A percentile compares a stretch with the other conserved stretches of the same genome.
Evolutionary conservation across 2,113 vertebrate genomes (phyloP).

Genomic region (Malurus melanocephalus): DNA sequence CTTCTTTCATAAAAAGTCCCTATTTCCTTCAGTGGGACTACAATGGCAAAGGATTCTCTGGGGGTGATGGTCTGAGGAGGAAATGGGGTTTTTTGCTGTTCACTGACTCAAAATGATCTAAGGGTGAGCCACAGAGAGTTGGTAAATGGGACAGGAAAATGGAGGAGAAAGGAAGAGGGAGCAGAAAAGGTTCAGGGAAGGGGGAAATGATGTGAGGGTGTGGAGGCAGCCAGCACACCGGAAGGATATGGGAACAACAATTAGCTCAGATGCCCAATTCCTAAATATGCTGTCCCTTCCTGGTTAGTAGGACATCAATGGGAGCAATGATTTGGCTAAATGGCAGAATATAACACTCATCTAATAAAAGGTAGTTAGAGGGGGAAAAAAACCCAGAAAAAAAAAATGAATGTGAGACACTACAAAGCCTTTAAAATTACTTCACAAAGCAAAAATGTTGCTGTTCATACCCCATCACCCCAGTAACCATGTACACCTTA

Average conservation of each 20-base stretch:
- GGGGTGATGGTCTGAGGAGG: fast-evolving
- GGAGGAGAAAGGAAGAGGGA: not conserved
- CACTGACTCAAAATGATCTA: not conserved
- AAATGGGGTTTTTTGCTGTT: not conserved
- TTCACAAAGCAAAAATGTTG: not conserved
- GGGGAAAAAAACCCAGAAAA: fast-evolving
- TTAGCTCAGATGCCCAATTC: not conserved
- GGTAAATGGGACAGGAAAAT: not conserved
- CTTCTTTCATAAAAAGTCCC: not conserved
- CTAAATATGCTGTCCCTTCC: not conserved
- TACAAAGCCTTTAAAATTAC: not conserved
- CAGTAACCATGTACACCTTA: not conserved
- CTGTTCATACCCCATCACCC: not conserved
- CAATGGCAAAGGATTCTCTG: not conserved
- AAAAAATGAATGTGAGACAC: not conserved
- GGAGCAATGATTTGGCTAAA: not conserved
- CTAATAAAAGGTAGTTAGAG: not conserved
- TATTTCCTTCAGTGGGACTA: not conserved
- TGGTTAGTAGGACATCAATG: not conserved
- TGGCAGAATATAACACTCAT: not conserved
- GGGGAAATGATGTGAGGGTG: not conserved
- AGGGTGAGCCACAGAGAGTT: not conserved
- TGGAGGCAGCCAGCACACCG: not conserved
- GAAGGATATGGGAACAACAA: not conserved
- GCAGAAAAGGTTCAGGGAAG: not conserved